Evolutionary conservation across 2,797 vertebrate genomes (phyloP).

Genomic region (Saxicola maurus): DNA sequence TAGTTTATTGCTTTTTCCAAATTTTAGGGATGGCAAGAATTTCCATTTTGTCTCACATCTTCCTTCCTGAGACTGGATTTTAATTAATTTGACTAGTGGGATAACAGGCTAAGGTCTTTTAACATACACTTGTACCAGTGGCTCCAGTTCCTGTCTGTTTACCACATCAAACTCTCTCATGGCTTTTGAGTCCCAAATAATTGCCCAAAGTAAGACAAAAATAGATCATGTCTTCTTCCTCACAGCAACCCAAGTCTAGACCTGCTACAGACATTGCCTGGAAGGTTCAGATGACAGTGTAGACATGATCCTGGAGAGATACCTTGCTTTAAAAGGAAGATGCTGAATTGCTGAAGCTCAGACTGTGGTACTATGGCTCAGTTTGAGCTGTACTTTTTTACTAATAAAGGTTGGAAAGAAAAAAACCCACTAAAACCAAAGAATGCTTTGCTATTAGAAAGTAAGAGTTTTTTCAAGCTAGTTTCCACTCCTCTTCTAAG

Average conservation of each 20-base stretch:
- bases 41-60: not conserved
- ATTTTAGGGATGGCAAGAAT: not conserved
- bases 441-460: not conserved
- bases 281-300: not conserved
- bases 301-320: not conserved
- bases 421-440: not conserved
- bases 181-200: not conserved
- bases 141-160: not conserved
- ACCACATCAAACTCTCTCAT: not conserved
- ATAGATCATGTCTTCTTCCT: not conserved
- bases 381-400: not conserved
- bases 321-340: not conserved
- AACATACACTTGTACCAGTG: not conserved
- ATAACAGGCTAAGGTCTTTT: not conserved
- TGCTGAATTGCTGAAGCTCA: not conserved
- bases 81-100: not conserved
- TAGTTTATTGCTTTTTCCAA: not conserved
- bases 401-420: not conserved
- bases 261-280: not conserved
- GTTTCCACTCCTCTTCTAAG: not conserved
- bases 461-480: not conserved
- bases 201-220: not conserved
- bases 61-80: not conserved
- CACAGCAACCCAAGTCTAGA: not conserved
- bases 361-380: not conserved